phyloP scores from a whole-genome alignment of 2,113 vertebrate species.

The Pipra filicauda region DNA sequence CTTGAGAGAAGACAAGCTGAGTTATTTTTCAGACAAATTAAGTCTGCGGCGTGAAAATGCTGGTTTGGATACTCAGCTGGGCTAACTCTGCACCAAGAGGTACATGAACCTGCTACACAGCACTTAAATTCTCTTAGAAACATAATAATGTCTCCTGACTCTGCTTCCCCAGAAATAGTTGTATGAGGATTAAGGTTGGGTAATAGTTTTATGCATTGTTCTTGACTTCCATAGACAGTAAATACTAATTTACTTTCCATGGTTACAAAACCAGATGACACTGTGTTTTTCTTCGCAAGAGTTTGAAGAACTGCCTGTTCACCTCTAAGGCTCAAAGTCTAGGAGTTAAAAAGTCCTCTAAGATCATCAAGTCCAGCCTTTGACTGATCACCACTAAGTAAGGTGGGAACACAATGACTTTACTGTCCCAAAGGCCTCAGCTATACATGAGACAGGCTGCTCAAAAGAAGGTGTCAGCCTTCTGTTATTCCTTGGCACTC shows the following conservation, averaged over 20 bases:
- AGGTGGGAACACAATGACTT: neutral
- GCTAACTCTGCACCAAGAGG: neutral
- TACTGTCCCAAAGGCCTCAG: neutral
- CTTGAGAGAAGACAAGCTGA: neutral
- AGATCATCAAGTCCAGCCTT: neutral
- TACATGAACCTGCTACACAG: neutral
- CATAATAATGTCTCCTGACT: neutral
- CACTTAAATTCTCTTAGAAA: neutral
- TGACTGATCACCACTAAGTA: neutral
- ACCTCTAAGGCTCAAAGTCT: neutral
- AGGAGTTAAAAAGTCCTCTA: neutral
- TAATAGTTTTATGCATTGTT: neutral
- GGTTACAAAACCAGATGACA: neutral
- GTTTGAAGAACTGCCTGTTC: neutral
- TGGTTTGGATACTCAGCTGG: neutral
- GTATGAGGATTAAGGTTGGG: neutral
- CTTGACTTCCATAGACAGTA: neutral
- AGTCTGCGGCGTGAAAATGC: neutral
- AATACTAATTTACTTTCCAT: neutral
- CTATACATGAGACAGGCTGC: neutral
- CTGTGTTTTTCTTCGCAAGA: neutral
- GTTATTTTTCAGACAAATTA: neutral
- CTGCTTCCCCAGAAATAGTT: neutral
- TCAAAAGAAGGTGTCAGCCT: neutral
- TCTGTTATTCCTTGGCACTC: neutral